Base-by-base conservation (phyloP, 2,888 invertebrate genomes). In the Mesoligia furuncula region DNA sequence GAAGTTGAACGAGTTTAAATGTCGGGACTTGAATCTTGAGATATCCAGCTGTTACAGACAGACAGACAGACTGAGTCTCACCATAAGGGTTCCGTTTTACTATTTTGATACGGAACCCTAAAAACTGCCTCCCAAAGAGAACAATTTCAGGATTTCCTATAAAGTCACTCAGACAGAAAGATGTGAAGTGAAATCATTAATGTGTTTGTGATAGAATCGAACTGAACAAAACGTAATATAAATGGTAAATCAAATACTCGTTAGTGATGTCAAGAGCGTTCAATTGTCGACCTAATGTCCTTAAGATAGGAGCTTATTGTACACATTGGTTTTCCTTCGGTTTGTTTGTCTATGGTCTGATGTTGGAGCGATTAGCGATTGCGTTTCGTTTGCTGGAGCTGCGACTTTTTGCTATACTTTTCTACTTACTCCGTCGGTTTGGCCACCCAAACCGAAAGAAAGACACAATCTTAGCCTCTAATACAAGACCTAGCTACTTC, bases 181-280 rank as follows among this genome's bases (percentile, higher is more conserved):
- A 90, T 86, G 87, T 87, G 85, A 88, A 89, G 90, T 89, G 84
- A 87, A 86, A 83, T 89, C 85, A 89, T 86, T 91, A 91, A 91
- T 90, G 89, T 91, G 88, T 91, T 90, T 89, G 90, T 85, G 87
- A 87, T 86, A 85, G 88, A 90, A 90, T 91, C 86, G 90, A 89
- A 89, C 85, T 84, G 87, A 89, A 90, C 91, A 90, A 89, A 90
- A 89, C 89, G 89, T 89, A 85, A 90, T 89, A 90, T 89, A 90
- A 91, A 90, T 90, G 88, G 90, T 89, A 91, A 93, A 93, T 93
- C 93, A 93, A 93, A 93, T 90, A 91, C 91, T 93, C 92, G 92
- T 93, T 92, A 93, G 87, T 73, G 51, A 73, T 78, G 73, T 77
- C 67, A 64, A 39, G 72, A 61, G 76, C 72, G 81, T 73, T 74